These are phyloP conservation scores for Sabatieria punctata DNA, from an alignment of 2,888 invertebrate species.

Conservation along the genomic window DNA sequence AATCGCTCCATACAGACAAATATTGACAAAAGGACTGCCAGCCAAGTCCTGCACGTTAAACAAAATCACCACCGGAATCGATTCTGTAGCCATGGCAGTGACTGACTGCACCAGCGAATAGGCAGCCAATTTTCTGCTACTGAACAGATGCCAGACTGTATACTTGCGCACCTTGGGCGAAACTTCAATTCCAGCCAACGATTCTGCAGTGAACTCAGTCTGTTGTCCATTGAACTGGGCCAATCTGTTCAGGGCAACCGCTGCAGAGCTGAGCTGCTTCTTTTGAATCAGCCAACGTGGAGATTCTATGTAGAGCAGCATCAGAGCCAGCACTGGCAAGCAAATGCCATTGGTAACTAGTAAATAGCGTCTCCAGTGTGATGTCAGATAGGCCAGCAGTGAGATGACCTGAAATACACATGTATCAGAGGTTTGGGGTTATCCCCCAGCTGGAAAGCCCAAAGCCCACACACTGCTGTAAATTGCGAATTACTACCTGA, in stretches of 20 bases:
- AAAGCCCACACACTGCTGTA: too few relatives aligned
- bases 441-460: too few relatives aligned
- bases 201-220: too few relatives aligned
- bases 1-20: too few relatives aligned
- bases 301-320: constrained; percentile 14
- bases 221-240: constrained; percentile 13
- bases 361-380: constrained; percentile 13
- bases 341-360: constrained; percentile 12
- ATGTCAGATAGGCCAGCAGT: constrained; percentile 12
- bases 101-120: constrained; percentile 16
- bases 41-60: too few relatives aligned
- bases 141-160: constrained; percentile 15
- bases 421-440: too few relatives aligned
- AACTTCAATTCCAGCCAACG: too few relatives aligned
- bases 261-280: constrained; percentile 10
- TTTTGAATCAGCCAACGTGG: constrained; percentile 19
- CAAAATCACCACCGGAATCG: constrained; percentile 14
- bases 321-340: constrained; percentile 13
- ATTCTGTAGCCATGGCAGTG: constrained; percentile 14
- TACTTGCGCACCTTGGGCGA: too few relatives aligned
- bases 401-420: constrained; percentile 12
- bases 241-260: constrained; percentile 12
- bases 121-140: constrained; percentile 11
- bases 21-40: too few relatives aligned
- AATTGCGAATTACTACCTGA: too few relatives aligned